Evolutionary conservation across 2,888 invertebrate species (phyloP), one percentile per base, ranked within the genome.

Genomic region (Drosophila kanekoi): DNA sequence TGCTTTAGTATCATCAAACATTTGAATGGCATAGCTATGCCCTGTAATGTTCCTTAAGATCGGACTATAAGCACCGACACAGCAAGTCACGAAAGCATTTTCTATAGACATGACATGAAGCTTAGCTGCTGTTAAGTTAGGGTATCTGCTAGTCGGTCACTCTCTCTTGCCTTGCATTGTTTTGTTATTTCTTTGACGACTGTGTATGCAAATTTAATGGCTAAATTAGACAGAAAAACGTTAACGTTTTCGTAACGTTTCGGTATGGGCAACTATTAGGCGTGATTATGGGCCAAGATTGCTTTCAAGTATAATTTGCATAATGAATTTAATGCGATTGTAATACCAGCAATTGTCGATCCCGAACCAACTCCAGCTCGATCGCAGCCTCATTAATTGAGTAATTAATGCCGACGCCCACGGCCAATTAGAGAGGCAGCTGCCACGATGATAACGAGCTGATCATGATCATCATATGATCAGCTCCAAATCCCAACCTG

Each of bases 201-300:
- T 28, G 28, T 72, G 70, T 87, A 89, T 87, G 89, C 85, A 81
- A 89, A 87, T 89, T 87, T 89, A 87, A 87, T 89, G 85, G 81
- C 89, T 89, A 87, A 86, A 89, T 89, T 87, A 87, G 81, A 85
- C 66, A 69, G 77, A 37, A 45, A 72, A 72, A 57, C 66, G 56
- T 54, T 49, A 38, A 77, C 47, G 77, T 72, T 76, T 65, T 41
- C 10, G 33, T 51, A 37, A 53, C 41, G 71, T 56, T 69, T 58
- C 35, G 54, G 49, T 37, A 38, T 64, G 73, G 58, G 64, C 71
- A 70, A 32, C 65, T 72, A 41, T 66, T 77, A 80, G 81, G 57
- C 73, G 72, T 68, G 81, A 80, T 80, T 80, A 83, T 72, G 71
- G 71, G 47, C 45, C 63, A 23, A 74, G 83, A 82, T 77, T 72